A percentile compares a stretch with the other conserved stretches of the same genome.
phyloP scores from a whole-genome alignment of 2,797 vertebrate genomes.

The Clarias platycephalus region DNA sequence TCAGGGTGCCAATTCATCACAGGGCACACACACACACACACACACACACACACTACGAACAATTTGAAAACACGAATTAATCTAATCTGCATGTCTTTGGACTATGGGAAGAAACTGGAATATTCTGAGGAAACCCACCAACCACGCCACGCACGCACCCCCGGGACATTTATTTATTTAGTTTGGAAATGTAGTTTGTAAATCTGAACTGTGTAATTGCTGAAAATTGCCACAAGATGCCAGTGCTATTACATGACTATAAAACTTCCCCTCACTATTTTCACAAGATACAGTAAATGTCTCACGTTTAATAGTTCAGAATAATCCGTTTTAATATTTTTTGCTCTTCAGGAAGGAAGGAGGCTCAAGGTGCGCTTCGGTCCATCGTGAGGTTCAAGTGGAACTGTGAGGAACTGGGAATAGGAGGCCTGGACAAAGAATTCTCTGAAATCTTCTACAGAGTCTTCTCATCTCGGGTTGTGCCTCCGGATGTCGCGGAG shows the following conservation, averaged over 20 bases:
- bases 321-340: neutral
- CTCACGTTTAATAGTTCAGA: neutral
- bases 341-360: slow-evolving; percentile 81
- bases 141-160: too few species aligned
- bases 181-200: neutral
- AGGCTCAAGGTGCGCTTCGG: slow-evolving; percentile 88
- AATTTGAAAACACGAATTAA: too few species aligned
- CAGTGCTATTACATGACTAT: neutral
- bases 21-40: too few species aligned
- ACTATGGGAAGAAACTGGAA: too few species aligned
- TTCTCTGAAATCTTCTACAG: slow-evolving; percentile 94
- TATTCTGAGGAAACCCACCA: too few species aligned
- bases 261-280: neutral
- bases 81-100: too few species aligned
- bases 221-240: slow-evolving; percentile 39
- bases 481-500: slow-evolving; percentile 95
- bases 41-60: too few species aligned
- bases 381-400: slow-evolving; percentile 98
- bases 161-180: too few species aligned
- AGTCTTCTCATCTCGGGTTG: slow-evolving; percentile 94
- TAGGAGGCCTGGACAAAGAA: slow-evolving; percentile 93
- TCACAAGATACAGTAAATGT: neutral
- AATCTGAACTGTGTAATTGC: slow-evolving; percentile 1
- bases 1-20: too few species aligned
- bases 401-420: slow-evolving; percentile 98